A percentile compares a stretch with the other conserved stretches of the same genome.
Conservation (phyloP, 2,113 vertebrate species). For the Myodes glareolus region DNA sequence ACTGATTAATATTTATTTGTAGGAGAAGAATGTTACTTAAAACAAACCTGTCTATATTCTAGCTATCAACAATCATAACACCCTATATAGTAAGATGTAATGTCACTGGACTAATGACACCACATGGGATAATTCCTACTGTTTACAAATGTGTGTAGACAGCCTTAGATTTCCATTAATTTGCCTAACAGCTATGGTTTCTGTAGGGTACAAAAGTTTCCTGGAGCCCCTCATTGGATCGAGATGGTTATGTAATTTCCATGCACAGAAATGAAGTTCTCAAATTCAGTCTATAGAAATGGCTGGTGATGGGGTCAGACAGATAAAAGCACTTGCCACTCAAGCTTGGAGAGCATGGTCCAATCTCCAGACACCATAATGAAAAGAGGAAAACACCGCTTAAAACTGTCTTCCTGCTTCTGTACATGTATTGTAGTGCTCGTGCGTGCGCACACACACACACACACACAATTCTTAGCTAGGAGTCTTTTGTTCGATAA, state of each 20-base stretch:
- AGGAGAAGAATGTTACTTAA: background rate
- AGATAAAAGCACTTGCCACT: background rate
- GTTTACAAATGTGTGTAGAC: background rate
- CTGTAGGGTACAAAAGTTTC: background rate
- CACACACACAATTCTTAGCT: background rate
- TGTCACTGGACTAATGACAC: background rate
- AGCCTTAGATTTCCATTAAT: background rate
- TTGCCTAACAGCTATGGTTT: background rate
- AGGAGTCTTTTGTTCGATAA: background rate
- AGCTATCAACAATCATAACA: background rate
- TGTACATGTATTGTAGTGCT: too few relatives aligned
- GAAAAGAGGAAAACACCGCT: background rate
- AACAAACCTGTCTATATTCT: background rate
- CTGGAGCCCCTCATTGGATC: background rate
- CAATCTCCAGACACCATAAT: background rate
- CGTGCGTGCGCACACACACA: background rate
- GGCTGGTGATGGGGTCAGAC: background rate
- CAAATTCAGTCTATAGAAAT: constrained; percentile 44
- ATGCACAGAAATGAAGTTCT: constrained; percentile 24
- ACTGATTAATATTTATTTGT: background rate
- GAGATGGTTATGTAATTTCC: constrained; percentile 13
- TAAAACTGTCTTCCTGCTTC: background rate
- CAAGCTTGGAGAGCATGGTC: too few relatives aligned
- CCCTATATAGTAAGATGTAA: background rate
- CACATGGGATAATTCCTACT: background rate